phyloP scores from a whole-genome alignment of 2,113 vertebrate species.

The Seriola rivoliana region DNA sequence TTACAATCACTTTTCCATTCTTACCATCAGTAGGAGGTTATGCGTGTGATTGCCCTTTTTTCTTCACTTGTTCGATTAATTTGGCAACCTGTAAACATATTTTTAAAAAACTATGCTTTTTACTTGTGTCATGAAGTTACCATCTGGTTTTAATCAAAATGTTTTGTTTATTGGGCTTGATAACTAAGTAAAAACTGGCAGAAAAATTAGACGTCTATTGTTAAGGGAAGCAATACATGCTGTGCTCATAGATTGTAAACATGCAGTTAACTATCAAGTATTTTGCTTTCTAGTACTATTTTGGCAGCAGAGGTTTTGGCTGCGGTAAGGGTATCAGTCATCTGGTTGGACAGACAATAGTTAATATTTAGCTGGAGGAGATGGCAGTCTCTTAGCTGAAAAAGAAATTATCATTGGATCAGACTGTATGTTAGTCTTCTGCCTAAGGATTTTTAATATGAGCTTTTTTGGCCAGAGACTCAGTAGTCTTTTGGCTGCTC shows the following conservation, averaged over 20 bases:
- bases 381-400: conserved; percentile 61
- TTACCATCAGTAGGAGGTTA: conserved; percentile 39
- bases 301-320: conserved; percentile 66
- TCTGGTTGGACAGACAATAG: conserved; percentile 61
- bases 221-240: conserved; percentile 45
- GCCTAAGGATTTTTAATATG: conserved; percentile 78
- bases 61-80: conserved; percentile 34
- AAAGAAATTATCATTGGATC: conserved; percentile 75
- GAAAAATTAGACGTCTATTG: conserved; percentile 41
- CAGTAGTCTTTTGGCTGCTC: conserved; percentile 71
- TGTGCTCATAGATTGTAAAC: conserved; percentile 38
- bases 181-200: conserved; percentile 38
- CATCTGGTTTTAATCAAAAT: conserved; percentile 28
- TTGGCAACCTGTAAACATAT: conserved; percentile 9
- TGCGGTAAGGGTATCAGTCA: conserved; percentile 47
- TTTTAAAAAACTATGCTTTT: conserved; percentile 1
- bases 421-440: conserved; percentile 76
- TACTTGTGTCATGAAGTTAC: neutral
- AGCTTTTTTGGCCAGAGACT: conserved; percentile 71
- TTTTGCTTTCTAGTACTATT: conserved; percentile 61
- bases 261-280: conserved; percentile 33
- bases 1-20: conserved; percentile 61
- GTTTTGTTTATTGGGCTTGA: conserved; percentile 27
- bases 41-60: conserved; percentile 34
- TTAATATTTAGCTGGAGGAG: conserved; percentile 67